These are phyloP conservation scores for Meda fulgida DNA, from an alignment of 2,797 vertebrate species.

Conservation along the genomic window DNA sequence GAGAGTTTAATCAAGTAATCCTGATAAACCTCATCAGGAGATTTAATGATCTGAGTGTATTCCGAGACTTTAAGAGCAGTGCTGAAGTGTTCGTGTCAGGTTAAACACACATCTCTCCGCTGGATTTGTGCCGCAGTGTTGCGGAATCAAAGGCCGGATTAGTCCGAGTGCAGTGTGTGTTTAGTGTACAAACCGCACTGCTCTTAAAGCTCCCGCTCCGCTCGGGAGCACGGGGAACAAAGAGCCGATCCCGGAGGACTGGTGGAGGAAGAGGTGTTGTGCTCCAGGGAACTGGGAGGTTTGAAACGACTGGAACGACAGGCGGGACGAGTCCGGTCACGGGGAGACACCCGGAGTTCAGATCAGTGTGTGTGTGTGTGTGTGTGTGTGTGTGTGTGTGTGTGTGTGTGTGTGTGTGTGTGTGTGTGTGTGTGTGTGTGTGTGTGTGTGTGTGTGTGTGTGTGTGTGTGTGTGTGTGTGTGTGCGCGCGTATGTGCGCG, in stretches of 20 bases:
- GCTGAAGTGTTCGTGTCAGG: background rate
- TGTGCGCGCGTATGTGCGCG: too few relatives aligned
- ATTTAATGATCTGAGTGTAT: background rate
- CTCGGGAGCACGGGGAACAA: background rate
- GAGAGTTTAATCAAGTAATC: background rate
- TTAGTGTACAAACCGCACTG: slow-evolving; percentile 14
- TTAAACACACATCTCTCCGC: slow-evolving; percentile 35
- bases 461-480: background rate
- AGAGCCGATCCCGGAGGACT: background rate
- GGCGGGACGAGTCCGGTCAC: background rate
- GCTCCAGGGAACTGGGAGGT: slow-evolving; percentile 24
- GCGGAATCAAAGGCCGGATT: slow-evolving; percentile 46
- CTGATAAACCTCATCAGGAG: background rate
- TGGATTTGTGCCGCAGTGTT: slow-evolving; percentile 33
- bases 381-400: background rate
- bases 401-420: background rate
- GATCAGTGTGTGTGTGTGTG: slow-evolving; percentile 30
- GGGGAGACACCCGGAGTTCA: background rate
- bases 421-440: background rate
- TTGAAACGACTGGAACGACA: slow-evolving; percentile 24
- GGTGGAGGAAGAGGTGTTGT: background rate
- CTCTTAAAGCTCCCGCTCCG: slow-evolving; percentile 18
- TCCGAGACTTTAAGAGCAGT: background rate
- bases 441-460: background rate
- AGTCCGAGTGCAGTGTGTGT: background rate